A percentile compares a stretch with the other conserved stretches of the same genome.
Conservation (phyloP, 2,797 vertebrate genomes). For the Synaphobranchus kaupii region DNA sequence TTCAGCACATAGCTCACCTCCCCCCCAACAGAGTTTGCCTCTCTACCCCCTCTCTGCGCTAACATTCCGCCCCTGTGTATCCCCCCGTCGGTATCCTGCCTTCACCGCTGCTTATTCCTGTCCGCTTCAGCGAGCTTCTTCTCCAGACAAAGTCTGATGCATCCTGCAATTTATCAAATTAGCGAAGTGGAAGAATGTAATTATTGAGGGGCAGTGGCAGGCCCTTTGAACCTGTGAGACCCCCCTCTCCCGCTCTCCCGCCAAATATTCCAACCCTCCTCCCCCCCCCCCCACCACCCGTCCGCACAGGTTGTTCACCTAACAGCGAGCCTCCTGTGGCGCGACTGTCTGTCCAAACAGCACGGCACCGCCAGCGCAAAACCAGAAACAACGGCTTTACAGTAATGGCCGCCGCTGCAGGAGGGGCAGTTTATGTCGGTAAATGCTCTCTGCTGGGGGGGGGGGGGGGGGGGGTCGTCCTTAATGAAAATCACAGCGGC, state of each 20-base stretch:
- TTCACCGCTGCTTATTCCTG: background rate
- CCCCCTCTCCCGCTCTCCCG: background rate
- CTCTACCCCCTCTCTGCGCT: background rate
- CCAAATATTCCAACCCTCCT: background rate
- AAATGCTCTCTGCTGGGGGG: no score
- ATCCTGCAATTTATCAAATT: constrained; percentile 57
- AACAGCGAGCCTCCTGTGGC: background rate
- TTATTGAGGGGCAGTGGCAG: constrained; percentile 20
- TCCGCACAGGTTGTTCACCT: background rate
- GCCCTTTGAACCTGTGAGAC: background rate
- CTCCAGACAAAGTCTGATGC: constrained; percentile 42
- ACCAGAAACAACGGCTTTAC: background rate
- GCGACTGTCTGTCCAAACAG: background rate
- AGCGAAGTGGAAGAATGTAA: constrained; percentile 56
- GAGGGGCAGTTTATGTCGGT: background rate
- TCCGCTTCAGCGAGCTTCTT: background rate
- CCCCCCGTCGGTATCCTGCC: constrained; percentile 20
- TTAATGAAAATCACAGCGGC: background rate
- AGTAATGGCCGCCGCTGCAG: no score
- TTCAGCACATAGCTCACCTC: background rate
- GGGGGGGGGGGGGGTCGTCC: background rate
- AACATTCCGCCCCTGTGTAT: constrained; percentile 28
- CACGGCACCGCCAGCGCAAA: background rate
- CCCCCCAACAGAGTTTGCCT: background rate
- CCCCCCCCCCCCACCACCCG: background rate